Evolutionary conservation across 2,797 vertebrate species (phyloP).

Genomic region (Mus minutoides): DNA sequence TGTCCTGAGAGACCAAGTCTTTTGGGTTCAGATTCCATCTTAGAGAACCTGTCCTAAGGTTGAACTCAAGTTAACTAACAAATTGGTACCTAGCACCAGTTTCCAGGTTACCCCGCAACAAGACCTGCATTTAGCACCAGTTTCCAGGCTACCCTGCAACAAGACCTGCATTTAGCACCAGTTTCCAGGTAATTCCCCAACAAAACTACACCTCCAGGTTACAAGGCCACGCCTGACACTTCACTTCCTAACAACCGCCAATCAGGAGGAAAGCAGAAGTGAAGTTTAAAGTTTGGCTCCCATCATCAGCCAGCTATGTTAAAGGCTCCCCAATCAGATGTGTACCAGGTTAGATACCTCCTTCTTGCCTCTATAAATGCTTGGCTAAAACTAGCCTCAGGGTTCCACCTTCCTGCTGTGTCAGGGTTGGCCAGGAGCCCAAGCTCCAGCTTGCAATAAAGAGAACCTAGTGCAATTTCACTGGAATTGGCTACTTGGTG

Average conservation of each 20-base stretch:
- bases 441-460: neutral
- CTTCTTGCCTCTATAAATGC: neutral
- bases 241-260: neutral
- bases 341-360: neutral
- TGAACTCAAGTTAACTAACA: neutral
- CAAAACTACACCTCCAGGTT: neutral
- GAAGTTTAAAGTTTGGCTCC: neutral
- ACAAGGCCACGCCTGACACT: neutral
- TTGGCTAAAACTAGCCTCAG: neutral
- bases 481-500: neutral
- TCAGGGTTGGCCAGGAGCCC: neutral
- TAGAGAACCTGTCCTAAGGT: neutral
- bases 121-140: too few relatives aligned
- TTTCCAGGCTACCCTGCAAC: neutral
- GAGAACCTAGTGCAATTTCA: neutral
- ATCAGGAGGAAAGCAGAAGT: neutral
- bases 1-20: neutral
- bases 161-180: neutral
- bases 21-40: neutral
- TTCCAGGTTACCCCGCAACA: neutral
- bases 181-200: neutral
- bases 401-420: neutral
- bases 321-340: neutral
- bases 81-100: neutral
- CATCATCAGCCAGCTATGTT: neutral